Evolutionary conservation across 53 echinoderm and acorn worm species (phyloP), one percentile per base, ranked within the genome.

Genomic region (Luidia sarsii): DNA sequence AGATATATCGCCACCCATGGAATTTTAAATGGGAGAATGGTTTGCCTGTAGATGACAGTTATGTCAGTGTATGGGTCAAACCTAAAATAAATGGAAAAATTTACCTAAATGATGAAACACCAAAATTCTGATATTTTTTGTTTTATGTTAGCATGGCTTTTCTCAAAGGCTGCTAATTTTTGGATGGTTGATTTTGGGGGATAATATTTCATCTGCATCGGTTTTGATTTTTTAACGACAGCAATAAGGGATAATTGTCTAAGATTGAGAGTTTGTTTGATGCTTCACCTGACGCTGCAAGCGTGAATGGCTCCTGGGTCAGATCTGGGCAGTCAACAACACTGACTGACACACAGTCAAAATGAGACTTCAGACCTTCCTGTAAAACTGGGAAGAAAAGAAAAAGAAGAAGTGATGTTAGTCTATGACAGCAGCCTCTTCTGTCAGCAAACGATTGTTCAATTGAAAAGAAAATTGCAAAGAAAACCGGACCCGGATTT

Each of bases 311-410:
- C 46, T 86, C 20, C 73, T 91, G 75, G 0, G 93, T 90, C 36
- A 96, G 70, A 72, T 93, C 93, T 69, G 97, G 97, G 61, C 97
- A 96, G 30, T 93, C 91, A 24, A 93, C 93, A 36, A 89, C 84
- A 68, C 70, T 90, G 48, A 96, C 97, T 11, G 86, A 68, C 10
- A 86, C 87, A 21, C 59, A 48, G 11, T 75, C 88, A 88, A 93
- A 96, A 75, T 93, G 86, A 31, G 64, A 86, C 57, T 50, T 71
- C 37, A 96, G 41, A 3, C 86, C 86, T 64, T 80, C 49, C 60
- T 88, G 79, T 49, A 95, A 55, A 59, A 92, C 95, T 95, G 67
- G 19, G 72, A 2, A 35, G 31, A 33, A 43, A n/a, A 63, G 11
- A n/a, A n/a, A n/a, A n/a, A n/a, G n/a, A n/a, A n/a, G n/a, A n/a